These are phyloP conservation scores for Poeciliopsis presidionis DNA, from an alignment of 2,797 vertebrate genomes.

Conservation along the genomic window DNA sequence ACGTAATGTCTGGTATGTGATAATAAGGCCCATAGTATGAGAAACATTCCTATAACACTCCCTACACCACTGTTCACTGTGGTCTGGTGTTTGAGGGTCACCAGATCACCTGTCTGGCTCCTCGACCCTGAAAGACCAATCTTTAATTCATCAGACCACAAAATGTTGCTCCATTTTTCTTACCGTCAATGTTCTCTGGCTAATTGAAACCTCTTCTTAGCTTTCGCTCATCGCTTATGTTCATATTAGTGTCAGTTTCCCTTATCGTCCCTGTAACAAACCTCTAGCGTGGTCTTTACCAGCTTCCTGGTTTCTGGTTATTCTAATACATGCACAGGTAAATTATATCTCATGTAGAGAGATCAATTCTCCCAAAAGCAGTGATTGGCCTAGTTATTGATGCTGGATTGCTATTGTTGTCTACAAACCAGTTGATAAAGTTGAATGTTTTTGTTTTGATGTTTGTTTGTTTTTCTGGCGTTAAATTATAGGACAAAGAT, in stretches of 20 bases:
- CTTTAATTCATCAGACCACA: not conserved
- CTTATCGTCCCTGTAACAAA: not conserved
- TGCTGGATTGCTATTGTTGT: not conserved
- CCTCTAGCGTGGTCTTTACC: not conserved
- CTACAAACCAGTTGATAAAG: slow-evolving; percentile 12
- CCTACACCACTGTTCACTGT: not conserved
- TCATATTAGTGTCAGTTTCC: not conserved
- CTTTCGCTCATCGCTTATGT: not conserved
- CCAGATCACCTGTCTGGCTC: not conserved
- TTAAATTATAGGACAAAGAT: slow-evolving; percentile 13
- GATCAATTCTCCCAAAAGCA: not conserved
- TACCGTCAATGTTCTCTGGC: not conserved
- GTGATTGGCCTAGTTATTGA: not conserved
- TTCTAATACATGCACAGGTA: not conserved
- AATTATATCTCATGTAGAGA: not conserved
- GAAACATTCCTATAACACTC: not conserved
- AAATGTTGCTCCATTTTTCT: not conserved
- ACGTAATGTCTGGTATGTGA: not conserved
- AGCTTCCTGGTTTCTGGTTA: not conserved
- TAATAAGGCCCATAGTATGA: not conserved
- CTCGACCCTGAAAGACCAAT: not conserved
- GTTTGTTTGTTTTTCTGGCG: not conserved
- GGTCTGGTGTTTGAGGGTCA: not conserved
- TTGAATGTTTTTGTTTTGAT: slow-evolving; percentile 1
- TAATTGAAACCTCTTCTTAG: not conserved